phyloP scores from a whole-genome alignment of 2,113 vertebrate species.

The Oryzias woworae region DNA sequence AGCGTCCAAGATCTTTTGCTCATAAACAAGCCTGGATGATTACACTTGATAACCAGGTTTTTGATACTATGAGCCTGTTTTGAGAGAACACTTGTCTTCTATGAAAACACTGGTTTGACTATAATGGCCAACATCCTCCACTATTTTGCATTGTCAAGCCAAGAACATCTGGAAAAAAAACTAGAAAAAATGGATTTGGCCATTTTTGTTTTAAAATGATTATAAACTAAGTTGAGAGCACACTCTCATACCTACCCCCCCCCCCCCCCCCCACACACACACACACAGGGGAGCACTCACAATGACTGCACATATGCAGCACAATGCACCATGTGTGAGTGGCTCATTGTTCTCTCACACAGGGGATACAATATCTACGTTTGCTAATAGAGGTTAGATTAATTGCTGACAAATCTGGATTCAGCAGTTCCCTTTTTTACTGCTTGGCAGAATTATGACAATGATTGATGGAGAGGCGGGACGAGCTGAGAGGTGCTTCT shows the following conservation, averaged over 20 bases:
- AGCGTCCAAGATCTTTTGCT: too few relatives aligned
- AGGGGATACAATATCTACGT: conserved; percentile 71
- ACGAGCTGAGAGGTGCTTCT: conserved; percentile 44
- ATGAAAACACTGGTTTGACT: too few relatives aligned
- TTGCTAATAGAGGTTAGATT: conserved; percentile 76
- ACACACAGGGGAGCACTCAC: neutral
- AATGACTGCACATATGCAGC: conserved; percentile 22
- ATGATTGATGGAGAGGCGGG: conserved; percentile 79
- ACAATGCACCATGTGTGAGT: conserved; percentile 45
- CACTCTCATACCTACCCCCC: conserved; percentile 6
- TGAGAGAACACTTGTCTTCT: too few relatives aligned
- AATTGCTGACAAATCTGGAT: conserved; percentile 77
- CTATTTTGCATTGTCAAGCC: too few relatives aligned
- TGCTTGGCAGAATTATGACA: conserved; percentile 72
- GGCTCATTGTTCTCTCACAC: conserved; percentile 62
- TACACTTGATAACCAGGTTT: too few relatives aligned
- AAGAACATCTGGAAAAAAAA: too few relatives aligned
- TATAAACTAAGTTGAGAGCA: conserved; percentile 4
- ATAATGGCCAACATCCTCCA: too few relatives aligned
- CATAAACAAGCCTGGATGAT: too few relatives aligned
- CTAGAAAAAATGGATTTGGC: too few relatives aligned
- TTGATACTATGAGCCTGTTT: too few relatives aligned
- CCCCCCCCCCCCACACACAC: neutral
- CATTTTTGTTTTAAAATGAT: too few relatives aligned
- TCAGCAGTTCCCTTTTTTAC: conserved; percentile 75